phyloP scores from a whole-genome alignment of 2,888 invertebrate species.

The Falcaria lacertinaria region DNA sequence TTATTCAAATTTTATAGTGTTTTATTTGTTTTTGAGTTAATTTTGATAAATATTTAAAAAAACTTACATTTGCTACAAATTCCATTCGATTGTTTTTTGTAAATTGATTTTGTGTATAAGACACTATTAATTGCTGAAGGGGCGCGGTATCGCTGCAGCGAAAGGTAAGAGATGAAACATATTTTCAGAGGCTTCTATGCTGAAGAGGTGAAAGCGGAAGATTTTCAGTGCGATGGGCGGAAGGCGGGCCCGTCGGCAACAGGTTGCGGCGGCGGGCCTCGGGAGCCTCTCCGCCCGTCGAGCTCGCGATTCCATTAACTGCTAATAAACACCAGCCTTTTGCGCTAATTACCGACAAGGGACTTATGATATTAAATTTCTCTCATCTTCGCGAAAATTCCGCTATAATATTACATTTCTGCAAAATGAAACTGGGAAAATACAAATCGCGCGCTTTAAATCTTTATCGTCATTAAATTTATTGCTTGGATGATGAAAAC shows the following conservation, averaged over 20 bases:
- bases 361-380: conserved; percentile 58
- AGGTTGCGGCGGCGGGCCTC: conserved; percentile 59
- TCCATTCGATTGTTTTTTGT: conserved; percentile 45
- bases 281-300: conserved; percentile 48
- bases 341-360: conserved; percentile 53
- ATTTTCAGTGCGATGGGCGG: conserved; percentile 56
- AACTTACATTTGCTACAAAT: conserved; percentile 23
- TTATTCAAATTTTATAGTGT: conserved; percentile 44
- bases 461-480: conserved; percentile 15
- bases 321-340: conserved; percentile 60
- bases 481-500: conserved; percentile 18
- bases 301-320: conserved; percentile 61
- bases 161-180: conserved; percentile 30
- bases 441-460: conserved; percentile 22
- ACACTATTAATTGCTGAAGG: conserved; percentile 19
- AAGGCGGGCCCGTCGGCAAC: conserved; percentile 77
- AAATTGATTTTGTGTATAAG: conserved; percentile 55
- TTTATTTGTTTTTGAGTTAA: conserved; percentile 44
- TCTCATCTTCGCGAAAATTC: conserved; percentile 34
- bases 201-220: conserved; percentile 18
- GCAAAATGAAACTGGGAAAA: conserved; percentile 29
- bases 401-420: conserved; percentile 39
- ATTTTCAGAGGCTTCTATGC: conserved; percentile 6
- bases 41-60: conserved; percentile 17
- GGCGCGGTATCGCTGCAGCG: conserved; percentile 5